A percentile compares a stretch with the other conserved stretches of the same genome.
Evolutionary conservation across 2,113 vertebrate species (phyloP).

Genomic region (Cryptotis parvus): DNA sequence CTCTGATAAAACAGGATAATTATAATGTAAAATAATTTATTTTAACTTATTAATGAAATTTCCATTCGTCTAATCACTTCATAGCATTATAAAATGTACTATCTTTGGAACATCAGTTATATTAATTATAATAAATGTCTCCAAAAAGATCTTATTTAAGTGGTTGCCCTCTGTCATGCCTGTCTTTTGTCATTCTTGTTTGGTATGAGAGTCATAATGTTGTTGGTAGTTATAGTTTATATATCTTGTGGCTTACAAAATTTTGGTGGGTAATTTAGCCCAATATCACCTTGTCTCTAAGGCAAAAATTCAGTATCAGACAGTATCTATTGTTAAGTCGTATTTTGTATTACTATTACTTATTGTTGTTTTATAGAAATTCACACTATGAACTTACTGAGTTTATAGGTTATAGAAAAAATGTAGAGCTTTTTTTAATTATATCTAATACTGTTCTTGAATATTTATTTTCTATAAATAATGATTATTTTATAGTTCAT

Average conservation of each 20-base stretch:
- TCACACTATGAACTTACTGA: background rate
- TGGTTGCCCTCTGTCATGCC: background rate
- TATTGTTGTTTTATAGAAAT: background rate
- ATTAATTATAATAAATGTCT: background rate
- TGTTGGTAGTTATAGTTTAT: background rate
- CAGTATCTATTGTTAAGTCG: constrained; percentile 11
- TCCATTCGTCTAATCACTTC: background rate
- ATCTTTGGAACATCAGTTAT: background rate
- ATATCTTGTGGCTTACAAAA: background rate
- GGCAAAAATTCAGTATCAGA: background rate
- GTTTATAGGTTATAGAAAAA: constrained; percentile 22
- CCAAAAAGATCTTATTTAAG: no score
- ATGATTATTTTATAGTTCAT: background rate
- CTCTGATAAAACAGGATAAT: background rate
- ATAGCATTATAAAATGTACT: background rate
- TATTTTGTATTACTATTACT: background rate
- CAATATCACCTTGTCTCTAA: background rate
- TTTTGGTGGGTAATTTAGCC: background rate
- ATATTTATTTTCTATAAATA: background rate
- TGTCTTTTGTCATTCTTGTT: background rate
- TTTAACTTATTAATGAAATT: background rate
- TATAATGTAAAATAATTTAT: background rate
- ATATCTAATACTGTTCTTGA: constrained; percentile 25
- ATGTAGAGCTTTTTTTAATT: constrained; percentile 32
- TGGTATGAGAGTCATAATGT: background rate